Base-by-base conservation (phyloP, 1,140 invertebrate genomes). In the Meloidogyne exigua region DNA sequence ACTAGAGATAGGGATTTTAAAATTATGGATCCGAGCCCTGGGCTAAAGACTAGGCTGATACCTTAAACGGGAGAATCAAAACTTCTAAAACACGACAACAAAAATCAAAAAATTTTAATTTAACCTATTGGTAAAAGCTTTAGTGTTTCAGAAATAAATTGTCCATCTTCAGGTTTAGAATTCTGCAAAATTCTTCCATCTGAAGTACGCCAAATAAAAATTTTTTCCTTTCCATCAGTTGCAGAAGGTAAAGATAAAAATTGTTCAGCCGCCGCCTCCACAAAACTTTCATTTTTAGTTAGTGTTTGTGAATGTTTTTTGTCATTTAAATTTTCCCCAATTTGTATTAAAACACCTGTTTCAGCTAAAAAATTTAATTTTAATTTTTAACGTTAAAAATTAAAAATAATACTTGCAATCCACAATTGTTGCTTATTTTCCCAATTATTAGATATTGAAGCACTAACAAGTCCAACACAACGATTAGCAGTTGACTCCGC, bases 391-490 rank as follows among this genome's bases (percentile, higher is more conserved):
- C 21, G n/a, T n/a, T n/a, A 57, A 57, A 44, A 15, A 15, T 44
- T 44, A 44, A 15, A 57, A 57, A n/a, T 18, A 49, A 18, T 57
- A 57, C 49, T 57, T 57, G 49, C 18, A 57, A 57, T 57, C 49
- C 18, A 57, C 49, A 57, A 57, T 57, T 57, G 2, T 57, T 57
- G 49, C 10, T 57, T 57, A 9, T 57, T 57, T n/a, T 57, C 49
- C 49, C 49, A 57, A 21, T 57, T n/a, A n/a, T 57, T 57, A 57
- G 21, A 57, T 78, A 75, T 32, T 39, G 78, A 76, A 10, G 78
- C 36, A 36, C 32, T 67, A 12, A 79, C 78, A 42, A 77, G 64
- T 15, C 78, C 75, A n/a, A 70, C 75, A 62, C 44, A 65, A 28
- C 25, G 69, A 42, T 76, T 21, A 15, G 68, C 32, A 4, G 28